Evolutionary conservation across 2,888 invertebrate genomes (phyloP).

Genomic region (Trypoxylon attenuatum): DNA sequence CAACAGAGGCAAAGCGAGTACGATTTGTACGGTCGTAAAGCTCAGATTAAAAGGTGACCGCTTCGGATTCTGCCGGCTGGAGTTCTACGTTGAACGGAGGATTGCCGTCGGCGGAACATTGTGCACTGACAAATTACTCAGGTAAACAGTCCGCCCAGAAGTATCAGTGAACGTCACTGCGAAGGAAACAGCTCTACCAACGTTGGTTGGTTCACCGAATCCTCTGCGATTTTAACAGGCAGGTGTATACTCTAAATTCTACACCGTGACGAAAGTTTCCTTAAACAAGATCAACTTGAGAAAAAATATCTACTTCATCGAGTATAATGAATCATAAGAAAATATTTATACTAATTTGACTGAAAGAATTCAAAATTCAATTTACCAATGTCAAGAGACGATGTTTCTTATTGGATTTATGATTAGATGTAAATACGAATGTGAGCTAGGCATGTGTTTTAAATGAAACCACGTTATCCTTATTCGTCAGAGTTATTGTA

Average conservation of each 20-base stretch:
- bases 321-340: no score
- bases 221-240: constrained; percentile 6
- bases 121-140: constrained; percentile 69
- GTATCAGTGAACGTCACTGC: constrained; percentile 23
- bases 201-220: constrained; percentile 19
- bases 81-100: constrained; percentile 29
- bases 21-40: constrained; percentile 21
- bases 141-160: constrained; percentile 69
- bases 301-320: background rate
- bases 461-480: no score
- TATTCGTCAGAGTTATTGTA: no score
- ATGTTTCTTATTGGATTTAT: background rate
- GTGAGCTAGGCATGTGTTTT: no score
- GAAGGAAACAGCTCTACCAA: background rate
- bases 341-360: background rate
- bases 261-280: background rate
- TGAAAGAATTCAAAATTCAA: background rate
- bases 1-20: background rate
- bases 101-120: constrained; percentile 56
- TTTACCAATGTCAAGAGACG: background rate
- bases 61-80: constrained; percentile 17
- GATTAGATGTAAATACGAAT: no score
- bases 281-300: constrained; percentile 12
- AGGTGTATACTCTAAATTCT: constrained; percentile 25
- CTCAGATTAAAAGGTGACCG: constrained; percentile 45